Percentiles rank a stretch among this genome's conserved stretches.
These are phyloP conservation scores for Patella vulgata DNA, from an alignment of 1,140 invertebrate genomes.

Conservation along the genomic window DNA sequence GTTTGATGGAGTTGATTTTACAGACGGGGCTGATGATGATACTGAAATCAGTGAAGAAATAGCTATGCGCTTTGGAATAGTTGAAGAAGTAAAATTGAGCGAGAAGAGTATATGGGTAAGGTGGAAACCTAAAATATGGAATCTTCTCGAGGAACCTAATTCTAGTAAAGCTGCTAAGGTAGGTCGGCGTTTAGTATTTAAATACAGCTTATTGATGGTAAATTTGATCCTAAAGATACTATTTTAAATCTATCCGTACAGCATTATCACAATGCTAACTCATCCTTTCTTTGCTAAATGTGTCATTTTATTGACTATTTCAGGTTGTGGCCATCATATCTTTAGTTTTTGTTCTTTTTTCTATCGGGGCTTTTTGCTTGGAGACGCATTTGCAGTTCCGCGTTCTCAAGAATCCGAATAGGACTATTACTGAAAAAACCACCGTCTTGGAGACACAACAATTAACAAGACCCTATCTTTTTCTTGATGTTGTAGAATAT, in stretches of 20 bases:
- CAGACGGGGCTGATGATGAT: conserved; percentile 25
- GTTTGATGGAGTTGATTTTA: conserved; percentile 42
- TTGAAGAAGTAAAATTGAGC: conserved; percentile 40
- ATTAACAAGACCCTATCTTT: conserved; percentile 39
- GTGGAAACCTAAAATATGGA: conserved; percentile 58
- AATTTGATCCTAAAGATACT: no score
- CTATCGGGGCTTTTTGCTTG: conserved; percentile 53
- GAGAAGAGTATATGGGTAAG: conserved; percentile 45
- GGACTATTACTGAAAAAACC: conserved; percentile 9
- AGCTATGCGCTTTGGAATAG: conserved; percentile 56
- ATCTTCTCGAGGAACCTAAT: conserved; percentile 57
- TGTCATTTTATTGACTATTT: conserved; percentile 64
- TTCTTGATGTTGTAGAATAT: conserved; percentile 47
- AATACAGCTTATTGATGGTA: not conserved
- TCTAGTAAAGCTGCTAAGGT: conserved; percentile 59
- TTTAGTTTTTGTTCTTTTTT: conserved; percentile 81
- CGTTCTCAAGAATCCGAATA: conserved; percentile 20
- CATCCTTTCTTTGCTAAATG: no score
- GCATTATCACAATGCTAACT: no score
- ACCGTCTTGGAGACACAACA: conserved; percentile 38
- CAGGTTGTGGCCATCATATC: conserved; percentile 96
- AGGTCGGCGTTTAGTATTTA: no score
- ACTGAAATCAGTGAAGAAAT: conserved; percentile 34
- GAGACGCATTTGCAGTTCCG: conserved; percentile 53
- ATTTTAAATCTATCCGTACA: no score